Conservation (phyloP, 2,888 invertebrate genomes). For the Lymantria monacha region DNA sequence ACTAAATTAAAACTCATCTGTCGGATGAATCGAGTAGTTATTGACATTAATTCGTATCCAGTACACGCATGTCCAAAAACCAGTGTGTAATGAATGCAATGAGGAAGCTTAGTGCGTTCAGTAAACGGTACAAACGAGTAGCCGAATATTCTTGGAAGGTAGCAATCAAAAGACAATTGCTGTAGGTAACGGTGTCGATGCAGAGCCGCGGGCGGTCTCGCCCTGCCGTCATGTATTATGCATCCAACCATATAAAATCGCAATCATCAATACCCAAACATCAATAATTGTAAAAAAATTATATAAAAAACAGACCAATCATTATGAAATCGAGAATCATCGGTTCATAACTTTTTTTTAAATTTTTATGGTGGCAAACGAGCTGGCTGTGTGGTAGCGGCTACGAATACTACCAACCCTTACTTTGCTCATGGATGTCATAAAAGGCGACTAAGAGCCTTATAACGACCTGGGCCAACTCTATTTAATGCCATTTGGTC, state of each 20-base stretch:
- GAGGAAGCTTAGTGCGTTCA: slow-evolving; percentile 61
- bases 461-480: too few species aligned
- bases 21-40: slow-evolving; percentile 16
- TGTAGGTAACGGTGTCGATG: slow-evolving; percentile 60
- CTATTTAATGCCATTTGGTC: too few species aligned
- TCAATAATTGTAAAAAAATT: slow-evolving; percentile 33
- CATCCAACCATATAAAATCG: slow-evolving; percentile 56
- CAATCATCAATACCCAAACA: slow-evolving; percentile 52
- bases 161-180: slow-evolving; percentile 75
- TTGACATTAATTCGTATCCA: slow-evolving; percentile 33
- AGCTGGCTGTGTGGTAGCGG: too few species aligned
- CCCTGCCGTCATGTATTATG: slow-evolving; percentile 54
- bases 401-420: too few species aligned
- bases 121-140: slow-evolving; percentile 75
- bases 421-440: too few species aligned
- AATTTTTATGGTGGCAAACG: too few species aligned
- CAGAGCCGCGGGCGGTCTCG: slow-evolving; percentile 42
- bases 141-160: slow-evolving; percentile 69
- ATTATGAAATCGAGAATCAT: not conserved
- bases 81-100: slow-evolving; percentile 67
- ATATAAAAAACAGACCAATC: slow-evolving; percentile 11
- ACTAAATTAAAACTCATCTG: not conserved
- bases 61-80: slow-evolving; percentile 56
- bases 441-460: too few species aligned
- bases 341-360: not conserved